Evolutionary conservation across 2,888 invertebrate genomes (phyloP), one percentile per base, ranked within the genome.

Genomic region (Lottia scabra): DNA sequence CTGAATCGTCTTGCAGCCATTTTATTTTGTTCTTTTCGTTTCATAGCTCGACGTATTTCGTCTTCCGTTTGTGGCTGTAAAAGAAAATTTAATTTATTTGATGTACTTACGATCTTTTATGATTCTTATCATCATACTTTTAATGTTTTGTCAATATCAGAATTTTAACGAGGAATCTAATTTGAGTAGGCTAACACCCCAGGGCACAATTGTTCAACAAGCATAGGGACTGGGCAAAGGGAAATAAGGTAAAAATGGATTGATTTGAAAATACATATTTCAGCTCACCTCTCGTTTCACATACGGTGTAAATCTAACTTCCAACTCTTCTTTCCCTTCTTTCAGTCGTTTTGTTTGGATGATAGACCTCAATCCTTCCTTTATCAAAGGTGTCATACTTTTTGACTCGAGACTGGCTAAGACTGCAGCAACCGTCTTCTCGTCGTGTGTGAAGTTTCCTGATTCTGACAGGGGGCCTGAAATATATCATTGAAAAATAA

Each of bases 311-410:
- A 82, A 81, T 26, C 81, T 79, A 30, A 85, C 79, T 44, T 76
- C 68, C 23, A 84, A 73, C 38, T 81, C 83, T 0, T 72, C 81
- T 68, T 85, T 84, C 1, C 86, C 86, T 30, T 79, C 78, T 16
- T 76, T 73, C 63, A 79, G 71, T 2, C 84, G 70, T 64, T 83
- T 78, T 4, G 77, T 76, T 71, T 81, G 80, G 66, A 86, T 85
- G 26, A 79, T 77, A 46, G 73, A 77, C 62, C 81, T 80, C 13
- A 86, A 73, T 63, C 81, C 83, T 63, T 83, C 83, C 62, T 86
- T 84, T 16, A 84, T 75, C 27, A 84, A 73, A 0, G 76, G 75
- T 5, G 78, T 77, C 15, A 79, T 67, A 15, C 73, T 74, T 16
- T 76, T 74, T 1, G 73, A 74, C 66, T 76, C 71, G 5, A 78